Base-by-base conservation (phyloP, 2,888 invertebrate species). In the Sceliomorpha sp. region DNA sequence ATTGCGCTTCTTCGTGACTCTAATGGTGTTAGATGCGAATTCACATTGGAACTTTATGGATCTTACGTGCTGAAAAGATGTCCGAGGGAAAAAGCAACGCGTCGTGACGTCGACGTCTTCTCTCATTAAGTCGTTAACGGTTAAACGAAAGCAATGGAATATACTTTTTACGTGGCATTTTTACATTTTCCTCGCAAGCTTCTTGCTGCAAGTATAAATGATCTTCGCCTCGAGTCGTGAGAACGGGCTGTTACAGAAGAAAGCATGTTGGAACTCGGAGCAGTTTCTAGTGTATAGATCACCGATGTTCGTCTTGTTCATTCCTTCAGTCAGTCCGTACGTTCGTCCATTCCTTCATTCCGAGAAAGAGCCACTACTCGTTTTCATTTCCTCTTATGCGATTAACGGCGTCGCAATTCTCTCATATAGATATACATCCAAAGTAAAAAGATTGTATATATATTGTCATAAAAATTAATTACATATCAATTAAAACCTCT, bases 311-410 rank as follows among this genome's bases (percentile, higher is more conserved):
- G 17, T 62, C 58, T 56, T 58, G 47, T 42, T 45, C 59, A 40
- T 51, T 51, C 51, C 51, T 51, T 45, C 44, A 39, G 48, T 36
- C 26, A 48, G 36, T 70, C 68, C 58, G 37, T 31, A 53, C 39
- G 59, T 51, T 40, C 62, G 44, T 26, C 50, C 55, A 44, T 68
- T 71, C 62, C 75, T 60, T 63, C 70, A 31, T 84, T 85, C 82
- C 76, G 51, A 73, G 83, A 84, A 85, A 75, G 70, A 69, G 56
- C 72, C 56, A 76, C 77, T 78, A 81, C 82, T 78, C 73, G 83
- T 83, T 85, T 83, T 79, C 81, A 81, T 80, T 86, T 86, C 86
- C 78, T 73, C 83, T 85, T 85, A 86, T 78, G 76, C 86, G 81
- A 86, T 85, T 84, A 83, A 80, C 76, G 70, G 45, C 50, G 67